Conservation (phyloP, 2,113 vertebrate species). For the Sebastes schlegelii region DNA sequence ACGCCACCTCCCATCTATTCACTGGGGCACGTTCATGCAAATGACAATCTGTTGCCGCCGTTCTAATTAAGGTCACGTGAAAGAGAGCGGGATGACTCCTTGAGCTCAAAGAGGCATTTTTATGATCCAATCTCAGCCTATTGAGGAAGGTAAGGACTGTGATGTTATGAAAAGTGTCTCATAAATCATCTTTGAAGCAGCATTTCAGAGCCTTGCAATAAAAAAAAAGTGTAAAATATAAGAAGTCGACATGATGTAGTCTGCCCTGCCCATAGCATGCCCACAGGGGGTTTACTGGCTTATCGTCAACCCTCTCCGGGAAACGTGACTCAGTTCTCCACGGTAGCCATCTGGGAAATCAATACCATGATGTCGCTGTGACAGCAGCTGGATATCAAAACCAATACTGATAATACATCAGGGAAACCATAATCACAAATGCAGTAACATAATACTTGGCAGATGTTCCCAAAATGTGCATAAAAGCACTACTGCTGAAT, state of each 20-base stretch:
- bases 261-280: conserved; percentile 28
- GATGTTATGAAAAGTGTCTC: conserved; percentile 30
- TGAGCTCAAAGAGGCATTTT: conserved; percentile 41
- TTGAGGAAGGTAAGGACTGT: conserved; percentile 29
- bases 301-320: conserved; percentile 60
- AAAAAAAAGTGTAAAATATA: neutral
- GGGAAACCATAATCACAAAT: conserved; percentile 33
- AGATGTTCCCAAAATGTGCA: conserved; percentile 14
- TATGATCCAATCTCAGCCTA: conserved; percentile 50
- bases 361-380: conserved; percentile 74
- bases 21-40: conserved; percentile 72
- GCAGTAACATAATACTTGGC: conserved; percentile 35
- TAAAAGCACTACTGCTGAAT: neutral
- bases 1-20: conserved; percentile 59
- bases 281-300: conserved; percentile 55
- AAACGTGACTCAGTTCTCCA: conserved; percentile 72
- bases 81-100: conserved; percentile 47
- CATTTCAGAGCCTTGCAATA: conserved; percentile 3
- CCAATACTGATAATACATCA: conserved; percentile 42
- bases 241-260: conserved; percentile 21
- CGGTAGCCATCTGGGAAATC: conserved; percentile 60
- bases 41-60: conserved; percentile 81
- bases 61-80: conserved; percentile 80
- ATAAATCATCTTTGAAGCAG: conserved; percentile 31
- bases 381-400: conserved; percentile 58